Base-by-base conservation (phyloP, 2,113 vertebrate species). In the Phrynocephalus versicolor region DNA sequence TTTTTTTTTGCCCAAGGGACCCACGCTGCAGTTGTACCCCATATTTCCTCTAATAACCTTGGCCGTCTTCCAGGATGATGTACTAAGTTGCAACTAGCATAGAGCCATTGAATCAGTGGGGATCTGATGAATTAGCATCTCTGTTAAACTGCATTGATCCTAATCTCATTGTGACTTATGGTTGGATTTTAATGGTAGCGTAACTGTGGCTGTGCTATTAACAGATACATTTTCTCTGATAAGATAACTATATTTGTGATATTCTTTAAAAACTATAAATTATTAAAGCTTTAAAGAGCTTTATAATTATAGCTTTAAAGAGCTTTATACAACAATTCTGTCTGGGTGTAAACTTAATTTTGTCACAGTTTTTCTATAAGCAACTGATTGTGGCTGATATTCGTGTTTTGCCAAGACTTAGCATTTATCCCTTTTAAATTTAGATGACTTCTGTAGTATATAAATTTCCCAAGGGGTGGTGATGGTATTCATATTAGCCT, bases 401-500 rank as follows among this genome's bases (percentile, higher is more conserved):
- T 62, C 37, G 21, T 62, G 76, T 79, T 37, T 60, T 78, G 9
- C 19, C 21, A 19, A 78, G 55, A 60, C 57, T 37, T 78, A 78
- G 35, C n/a, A 2, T 19, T 77, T 58, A 73, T 73, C 19, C 71
- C 41, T 41, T 73, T 37, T 73, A 39, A 23, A 41, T 73, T 73
- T 73, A 73, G 10, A 41, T 41, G 14, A 73, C 18, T 37, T 33
- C 37, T 72, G n/a, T 35, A 2, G 18, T 72, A 21, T 39, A 37
- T 72, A 72, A 6, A 9, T 3, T 35, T 72, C 4, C 39, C n/a
- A n/a, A 75, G 13, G 14, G 23, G 21, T 60, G 58, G 74, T 58
- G 10, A 21, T 55, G 19, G 4, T 62, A 51, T 65, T 19, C 0
- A 0, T 82, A 33, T 1, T 23, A 62, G 13, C 16, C 27, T 35